phyloP scores from a whole-genome alignment of 2,797 vertebrate species.

The Astyanax mexicanus region DNA sequence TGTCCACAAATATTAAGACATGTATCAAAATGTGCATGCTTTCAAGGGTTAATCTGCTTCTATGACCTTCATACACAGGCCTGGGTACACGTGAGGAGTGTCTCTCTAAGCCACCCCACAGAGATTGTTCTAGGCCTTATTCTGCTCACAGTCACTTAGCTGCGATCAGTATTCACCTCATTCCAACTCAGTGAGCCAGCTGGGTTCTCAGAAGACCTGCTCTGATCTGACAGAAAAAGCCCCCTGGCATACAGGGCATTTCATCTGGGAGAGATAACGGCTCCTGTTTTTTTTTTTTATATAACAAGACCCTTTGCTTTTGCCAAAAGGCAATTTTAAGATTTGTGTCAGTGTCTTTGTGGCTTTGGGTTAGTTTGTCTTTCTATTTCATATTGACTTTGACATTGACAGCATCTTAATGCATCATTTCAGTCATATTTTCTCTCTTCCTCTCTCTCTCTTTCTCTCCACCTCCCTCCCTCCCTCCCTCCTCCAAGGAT shows the following conservation, averaged over 20 bases:
- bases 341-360: not conserved
- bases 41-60: not conserved
- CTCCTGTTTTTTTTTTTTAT: not conserved
- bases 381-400: conserved; percentile 1
- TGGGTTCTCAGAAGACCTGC: conserved; percentile 24
- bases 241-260: conserved; percentile 5
- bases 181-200: conserved; percentile 23
- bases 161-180: conserved; percentile 35
- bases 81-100: not conserved
- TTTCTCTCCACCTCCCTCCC: conserved; percentile 7
- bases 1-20: too few relatives aligned
- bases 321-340: not conserved
- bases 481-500: conserved; percentile 78
- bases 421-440: not conserved
- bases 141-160: conserved; percentile 8
- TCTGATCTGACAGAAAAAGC: conserved; percentile 33
- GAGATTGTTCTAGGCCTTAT: not conserved
- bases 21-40: too few relatives aligned
- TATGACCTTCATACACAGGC: not conserved
- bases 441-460: not conserved
- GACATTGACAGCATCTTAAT: conserved; percentile 4
- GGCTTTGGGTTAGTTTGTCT: not conserved
- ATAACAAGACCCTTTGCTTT: conserved; percentile 13
- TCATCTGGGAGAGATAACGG: conserved; percentile 18
- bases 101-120: not conserved